Percentiles rank a stretch among this genome's conserved stretches.
Conservation (phyloP, 2,888 invertebrate species). For the Eumerus sabulonum region DNA sequence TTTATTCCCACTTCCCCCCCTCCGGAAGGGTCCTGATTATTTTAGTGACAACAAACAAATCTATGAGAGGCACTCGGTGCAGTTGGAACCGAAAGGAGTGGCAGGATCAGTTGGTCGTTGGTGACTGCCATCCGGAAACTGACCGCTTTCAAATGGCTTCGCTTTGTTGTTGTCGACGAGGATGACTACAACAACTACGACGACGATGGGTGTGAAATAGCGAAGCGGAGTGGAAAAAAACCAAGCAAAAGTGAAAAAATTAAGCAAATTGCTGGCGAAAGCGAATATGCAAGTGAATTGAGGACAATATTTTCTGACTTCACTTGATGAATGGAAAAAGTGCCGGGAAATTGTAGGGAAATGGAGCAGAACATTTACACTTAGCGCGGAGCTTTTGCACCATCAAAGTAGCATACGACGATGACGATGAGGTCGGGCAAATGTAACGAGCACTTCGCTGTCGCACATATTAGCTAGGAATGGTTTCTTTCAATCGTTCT, state of each 20-base stretch:
- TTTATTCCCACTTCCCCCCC: conserved; percentile 4
- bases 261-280: conserved; percentile 3
- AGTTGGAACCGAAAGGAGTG: background rate
- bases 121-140: conserved; percentile 40
- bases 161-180: conserved; percentile 1
- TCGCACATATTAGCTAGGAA: too few species aligned
- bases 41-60: conserved; percentile 57
- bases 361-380: conserved; percentile 15
- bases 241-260: conserved; percentile 13
- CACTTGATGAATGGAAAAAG: conserved; percentile 14
- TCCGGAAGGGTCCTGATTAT: conserved; percentile 54
- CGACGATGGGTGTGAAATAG: too few species aligned
- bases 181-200: background rate
- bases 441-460: background rate
- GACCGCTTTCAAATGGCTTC: conserved; percentile 48
- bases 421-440: too few species aligned
- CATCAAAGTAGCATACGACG: too few species aligned
- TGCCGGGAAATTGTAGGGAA: conserved; percentile 9
- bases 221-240: background rate
- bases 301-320: conserved; percentile 38
- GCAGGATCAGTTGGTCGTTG: background rate
- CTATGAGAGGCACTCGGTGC: conserved; percentile 33
- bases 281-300: conserved; percentile 26
- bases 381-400: conserved; percentile 9
- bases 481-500: too few species aligned